A percentile compares a stretch with the other conserved stretches of the same genome.
Conservation (phyloP, 2,113 vertebrate species). For the Potamarius usumacintae region DNA sequence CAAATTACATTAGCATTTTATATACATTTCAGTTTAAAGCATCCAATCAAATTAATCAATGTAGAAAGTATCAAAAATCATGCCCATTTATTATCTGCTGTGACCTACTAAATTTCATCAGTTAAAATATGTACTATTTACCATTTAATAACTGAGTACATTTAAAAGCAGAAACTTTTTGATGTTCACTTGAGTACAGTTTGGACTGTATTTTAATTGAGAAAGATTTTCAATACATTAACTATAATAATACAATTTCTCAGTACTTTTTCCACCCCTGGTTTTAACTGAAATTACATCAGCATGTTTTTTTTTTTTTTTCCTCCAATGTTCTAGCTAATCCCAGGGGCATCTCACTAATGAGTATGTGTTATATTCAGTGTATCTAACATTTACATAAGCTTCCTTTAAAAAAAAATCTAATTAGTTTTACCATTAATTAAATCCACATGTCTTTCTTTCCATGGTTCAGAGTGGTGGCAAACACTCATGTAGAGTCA, state of each 20-base stretch:
- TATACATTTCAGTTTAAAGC: no score
- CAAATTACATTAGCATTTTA: no score
- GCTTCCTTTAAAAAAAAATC: neutral
- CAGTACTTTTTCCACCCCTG: neutral
- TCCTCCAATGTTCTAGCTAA: neutral
- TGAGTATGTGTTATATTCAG: neutral
- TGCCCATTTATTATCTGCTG: neutral
- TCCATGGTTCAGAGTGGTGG: neutral
- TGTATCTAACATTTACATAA: neutral
- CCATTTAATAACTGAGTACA: neutral
- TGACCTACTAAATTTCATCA: no score
- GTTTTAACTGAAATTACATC: neutral
- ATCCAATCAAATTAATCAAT: neutral
- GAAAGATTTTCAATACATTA: neutral
- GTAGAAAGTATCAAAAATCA: neutral
- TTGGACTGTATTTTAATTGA: neutral
- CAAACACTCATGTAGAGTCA: neutral
- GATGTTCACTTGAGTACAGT: neutral
- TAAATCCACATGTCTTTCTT: neutral
- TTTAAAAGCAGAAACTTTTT: neutral
- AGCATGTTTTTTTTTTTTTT: neutral
- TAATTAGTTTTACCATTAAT: neutral
- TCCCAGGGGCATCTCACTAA: neutral
- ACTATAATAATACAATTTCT: neutral
- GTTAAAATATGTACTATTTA: neutral